Evolutionary conservation across 2,797 vertebrate genomes (phyloP).

Genomic region (Numenius phaeopus): DNA sequence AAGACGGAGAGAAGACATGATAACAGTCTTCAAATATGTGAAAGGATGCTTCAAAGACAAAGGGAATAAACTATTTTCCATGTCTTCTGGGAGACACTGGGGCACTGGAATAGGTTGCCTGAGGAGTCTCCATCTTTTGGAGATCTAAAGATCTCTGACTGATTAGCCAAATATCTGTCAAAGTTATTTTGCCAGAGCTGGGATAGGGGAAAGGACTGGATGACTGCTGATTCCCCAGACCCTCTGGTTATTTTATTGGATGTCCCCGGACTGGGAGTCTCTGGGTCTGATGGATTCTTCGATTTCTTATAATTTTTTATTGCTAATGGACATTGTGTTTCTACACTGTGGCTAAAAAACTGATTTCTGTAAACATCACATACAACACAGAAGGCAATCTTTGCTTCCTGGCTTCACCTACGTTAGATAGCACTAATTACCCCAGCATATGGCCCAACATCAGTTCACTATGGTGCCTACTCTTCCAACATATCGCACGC

Average conservation of each 20-base stretch:
- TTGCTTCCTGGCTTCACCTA: not conserved
- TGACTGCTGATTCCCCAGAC: not conserved
- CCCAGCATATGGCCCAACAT: not conserved
- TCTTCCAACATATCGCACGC: not conserved
- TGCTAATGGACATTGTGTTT: not conserved
- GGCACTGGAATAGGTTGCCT: not conserved
- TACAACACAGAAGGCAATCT: not conserved
- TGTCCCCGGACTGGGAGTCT: not conserved
- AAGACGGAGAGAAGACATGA: conserved; percentile 36
- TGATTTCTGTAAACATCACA: not conserved
- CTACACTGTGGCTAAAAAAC: not conserved
- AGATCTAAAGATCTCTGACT: not conserved
- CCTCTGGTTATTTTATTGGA: not conserved
- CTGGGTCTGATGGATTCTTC: not conserved
- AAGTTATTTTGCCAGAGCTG: not conserved
- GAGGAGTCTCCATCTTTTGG: not conserved
- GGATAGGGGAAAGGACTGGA: not conserved
- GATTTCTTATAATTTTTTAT: not conserved
- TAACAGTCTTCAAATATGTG: conserved; percentile 61
- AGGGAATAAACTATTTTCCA: conserved; percentile 17
- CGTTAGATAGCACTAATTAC: not conserved
- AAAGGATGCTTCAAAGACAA: conserved; percentile 50
- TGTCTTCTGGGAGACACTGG: not conserved
- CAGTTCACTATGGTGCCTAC: not conserved
- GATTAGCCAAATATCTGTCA: not conserved